Evolutionary conservation across 1,140 invertebrate genomes (phyloP), one percentile per base, ranked within the genome.

Genomic region (Drosophila kohkoa): DNA sequence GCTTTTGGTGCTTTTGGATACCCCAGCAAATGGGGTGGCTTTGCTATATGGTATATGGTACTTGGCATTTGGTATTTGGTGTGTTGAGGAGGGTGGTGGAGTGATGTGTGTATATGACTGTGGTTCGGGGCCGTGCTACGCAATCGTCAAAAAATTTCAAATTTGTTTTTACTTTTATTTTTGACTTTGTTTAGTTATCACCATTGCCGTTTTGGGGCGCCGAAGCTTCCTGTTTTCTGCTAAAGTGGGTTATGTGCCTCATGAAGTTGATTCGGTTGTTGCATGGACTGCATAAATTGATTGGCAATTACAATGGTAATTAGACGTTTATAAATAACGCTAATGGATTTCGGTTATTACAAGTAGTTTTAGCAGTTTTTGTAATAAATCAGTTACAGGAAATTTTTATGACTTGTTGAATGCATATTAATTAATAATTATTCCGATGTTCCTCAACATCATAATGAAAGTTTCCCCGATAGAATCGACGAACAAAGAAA

Each of bases 91-190:
- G 45, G 75, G 55, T 32, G 73, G 48, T 48, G 13, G 10, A 49
- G 25, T 63, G 48, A 13, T n/a, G 51, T 52, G 41, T 41, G 38
- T 55, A 16, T 10, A 30, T 43, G 41, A n/a, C 41, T 43, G 2
- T n/a, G 52, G 51, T 54, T 54, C 51, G 51, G n/a, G 59, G 58
- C 70, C 38, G 28, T 60, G 79, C 76, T 87, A 88, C 83, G 82
- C 73, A 88, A 87, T 88, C 83, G 67, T 78, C 60, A 52, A 87
- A 87, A 73, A 71, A 87, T 87, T 87, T 87, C 73, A 83, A 75
- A 71, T 74, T 25, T 62, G 59, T 55, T 65, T 60, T 80, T 48
- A 62, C 28, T 55, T 52, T 68, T 64, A 46, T 67, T 43, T 51
- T 30, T 67, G 52, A 7, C 3, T 58, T 8, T 38, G 35, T 6